Conservation (phyloP, 1,140 invertebrate species). For the Danaus melanippus region DNA sequence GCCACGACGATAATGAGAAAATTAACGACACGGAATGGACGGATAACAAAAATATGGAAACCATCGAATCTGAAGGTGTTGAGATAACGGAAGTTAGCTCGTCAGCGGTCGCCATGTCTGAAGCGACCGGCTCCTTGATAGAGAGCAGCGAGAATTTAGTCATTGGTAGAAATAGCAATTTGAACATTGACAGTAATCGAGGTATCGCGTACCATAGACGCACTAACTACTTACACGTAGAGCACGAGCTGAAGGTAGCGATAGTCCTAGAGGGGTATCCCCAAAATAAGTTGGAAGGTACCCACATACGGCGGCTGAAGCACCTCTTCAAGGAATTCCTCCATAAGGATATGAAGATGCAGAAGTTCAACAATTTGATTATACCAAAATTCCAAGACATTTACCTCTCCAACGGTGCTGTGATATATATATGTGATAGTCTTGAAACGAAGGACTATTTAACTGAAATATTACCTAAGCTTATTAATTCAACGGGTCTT, state of each 20-base stretch:
- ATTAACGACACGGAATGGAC: no score
- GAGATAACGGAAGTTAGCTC: constrained; percentile 23
- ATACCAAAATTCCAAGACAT: constrained; percentile 58
- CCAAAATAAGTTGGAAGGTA: constrained; percentile 51
- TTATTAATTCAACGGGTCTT: constrained; percentile 48
- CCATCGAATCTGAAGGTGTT: constrained; percentile 12
- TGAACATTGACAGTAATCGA: constrained; percentile 54
- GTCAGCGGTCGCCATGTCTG: constrained; percentile 31
- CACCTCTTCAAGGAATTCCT: constrained; percentile 55
- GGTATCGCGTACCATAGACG: constrained; percentile 57
- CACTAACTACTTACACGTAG: constrained; percentile 58
- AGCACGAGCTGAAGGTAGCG: constrained; percentile 53
- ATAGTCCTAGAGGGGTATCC: constrained; percentile 56
- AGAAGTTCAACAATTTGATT: constrained; percentile 46
- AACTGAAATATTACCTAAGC: constrained; percentile 45
- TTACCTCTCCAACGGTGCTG: constrained; percentile 56
- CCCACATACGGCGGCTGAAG: constrained; percentile 48
- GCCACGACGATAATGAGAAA: constrained; percentile 8
- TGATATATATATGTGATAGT: constrained; percentile 63
- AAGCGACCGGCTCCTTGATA: constrained; percentile 40
- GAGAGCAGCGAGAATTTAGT: constrained; percentile 44
- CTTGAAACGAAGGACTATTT: constrained; percentile 61
- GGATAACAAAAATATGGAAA: constrained; percentile 8
- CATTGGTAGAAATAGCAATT: constrained; percentile 36
- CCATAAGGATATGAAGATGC: constrained; percentile 52